Evolutionary conservation across 2,888 invertebrate species (phyloP), one percentile per base, ranked within the genome.

Genomic region (Drosophila maculinotata): DNA sequence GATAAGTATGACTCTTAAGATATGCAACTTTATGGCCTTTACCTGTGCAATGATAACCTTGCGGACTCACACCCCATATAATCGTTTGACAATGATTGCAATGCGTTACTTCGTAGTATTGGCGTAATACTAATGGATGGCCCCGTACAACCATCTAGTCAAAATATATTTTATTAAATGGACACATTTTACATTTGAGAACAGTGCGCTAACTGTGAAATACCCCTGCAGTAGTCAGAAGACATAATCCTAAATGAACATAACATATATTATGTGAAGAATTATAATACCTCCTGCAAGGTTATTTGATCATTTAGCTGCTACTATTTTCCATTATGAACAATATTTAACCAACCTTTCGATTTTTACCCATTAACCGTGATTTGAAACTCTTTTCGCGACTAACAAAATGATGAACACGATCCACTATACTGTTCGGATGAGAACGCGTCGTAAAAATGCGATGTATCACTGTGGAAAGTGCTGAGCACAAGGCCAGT

Each of bases 21-120:
- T 41, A 12, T 10, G 1, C 3, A 6, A 8, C 5, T 2, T 9
- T 28, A 39, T 33, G 7, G 15, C n/a, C 7, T 93, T 92, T 92
- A 97, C 98, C 96, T 90, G 95, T 94, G 92, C 99, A 99, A 89
- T 97, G 96, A 93, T 97, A 98, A 58, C 98, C 99, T 92, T 99
- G 99, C 74, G 98, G 97, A 87, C 98, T 98, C 64, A 99, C 96
- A 47, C 99, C 99, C 94, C 97, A 97, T 81, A 99, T 95, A 76
- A 97, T 95, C 90, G 95, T 94, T 89, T 96, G 96, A 93, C 99
- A 99, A 92, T 96, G 96, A 92, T 97, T 97, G 92, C 99, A 99
- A 92, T 95, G 95, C 74, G 96, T 97, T 89, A 97, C 96, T 75
- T 96, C 95, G 90, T 95, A 96, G 92, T 98, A 96, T 92, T 97